These are phyloP conservation scores for Micropoecilia bifurca DNA, from an alignment of 2,797 vertebrate species.

Conservation along the genomic window DNA sequence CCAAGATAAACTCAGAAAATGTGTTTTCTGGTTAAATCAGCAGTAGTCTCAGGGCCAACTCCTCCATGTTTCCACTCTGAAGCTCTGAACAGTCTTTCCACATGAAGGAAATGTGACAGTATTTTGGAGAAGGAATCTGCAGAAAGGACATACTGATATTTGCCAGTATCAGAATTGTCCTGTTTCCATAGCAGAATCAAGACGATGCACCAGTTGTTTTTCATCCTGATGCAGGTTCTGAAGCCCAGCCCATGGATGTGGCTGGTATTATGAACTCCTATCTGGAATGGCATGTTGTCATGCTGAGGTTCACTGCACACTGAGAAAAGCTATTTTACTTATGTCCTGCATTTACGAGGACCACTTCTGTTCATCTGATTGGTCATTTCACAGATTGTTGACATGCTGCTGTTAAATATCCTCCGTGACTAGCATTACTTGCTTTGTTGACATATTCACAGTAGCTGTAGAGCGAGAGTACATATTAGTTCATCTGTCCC, in stretches of 20 bases:
- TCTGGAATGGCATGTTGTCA: conserved; percentile 55
- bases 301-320: conserved; percentile 8
- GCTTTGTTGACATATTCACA: neutral
- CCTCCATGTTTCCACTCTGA: conserved; percentile 17
- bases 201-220: conserved; percentile 13
- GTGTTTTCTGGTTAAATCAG: neutral
- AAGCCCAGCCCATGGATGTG: conserved; percentile 6
- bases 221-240: neutral
- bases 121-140: neutral
- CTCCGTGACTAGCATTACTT: neutral
- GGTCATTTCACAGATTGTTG: neutral
- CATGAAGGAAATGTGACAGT: conserved; percentile 1
- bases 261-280: neutral
- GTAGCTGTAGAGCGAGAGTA: neutral
- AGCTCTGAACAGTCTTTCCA: conserved; percentile 3
- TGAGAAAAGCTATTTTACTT: conserved; percentile 25
- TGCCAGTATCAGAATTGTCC: conserved; percentile 29
- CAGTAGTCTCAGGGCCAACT: conserved; percentile 10
- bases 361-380: neutral
- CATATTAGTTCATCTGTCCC: neutral
- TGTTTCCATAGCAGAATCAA: neutral
- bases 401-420: neutral
- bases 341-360: neutral
- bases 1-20: neutral
- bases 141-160: conserved; percentile 9